Evolutionary conservation across 2,888 invertebrate genomes (phyloP).

Genomic region (Dicyrtoma fusca): DNA sequence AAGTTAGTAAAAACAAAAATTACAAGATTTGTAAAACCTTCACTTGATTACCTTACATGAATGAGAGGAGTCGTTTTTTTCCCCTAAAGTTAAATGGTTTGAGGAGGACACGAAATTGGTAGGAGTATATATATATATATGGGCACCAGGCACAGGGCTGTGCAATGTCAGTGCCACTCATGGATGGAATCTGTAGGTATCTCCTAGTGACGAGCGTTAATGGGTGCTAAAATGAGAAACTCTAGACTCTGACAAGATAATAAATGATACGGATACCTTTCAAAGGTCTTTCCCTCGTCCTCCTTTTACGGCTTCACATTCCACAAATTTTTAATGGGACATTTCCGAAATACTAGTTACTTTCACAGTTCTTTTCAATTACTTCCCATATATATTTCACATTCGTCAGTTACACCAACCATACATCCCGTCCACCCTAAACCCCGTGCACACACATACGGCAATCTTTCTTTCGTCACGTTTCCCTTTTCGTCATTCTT

Average conservation of each 20-base stretch:
- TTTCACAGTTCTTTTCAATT: conserved; percentile 40
- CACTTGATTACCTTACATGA: too few relatives aligned
- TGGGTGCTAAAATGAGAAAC: conserved; percentile 37
- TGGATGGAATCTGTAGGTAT: background rate
- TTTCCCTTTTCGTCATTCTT: conserved; percentile 22
- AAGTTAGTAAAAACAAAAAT: too few relatives aligned
- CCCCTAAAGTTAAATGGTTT: too few relatives aligned
- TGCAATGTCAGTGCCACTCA: background rate
- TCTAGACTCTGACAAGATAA: conserved; percentile 40
- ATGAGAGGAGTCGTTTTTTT: too few relatives aligned
- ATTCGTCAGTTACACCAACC: too few relatives aligned
- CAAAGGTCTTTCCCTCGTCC: conserved; percentile 13
- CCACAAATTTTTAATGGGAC: conserved; percentile 45
- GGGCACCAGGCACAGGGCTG: too few relatives aligned
- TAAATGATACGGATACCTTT: conserved; percentile 27
- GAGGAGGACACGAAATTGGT: too few relatives aligned
- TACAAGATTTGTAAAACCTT: too few relatives aligned
- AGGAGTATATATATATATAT: too few relatives aligned
- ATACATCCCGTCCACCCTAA: too few relatives aligned
- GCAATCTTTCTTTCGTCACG: conserved; percentile 36
- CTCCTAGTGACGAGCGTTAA: conserved; percentile 23
- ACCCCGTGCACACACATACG: background rate
- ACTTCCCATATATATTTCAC: conserved; percentile 31
- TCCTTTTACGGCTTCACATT: conserved; percentile 36
- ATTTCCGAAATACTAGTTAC: conserved; percentile 38